These are phyloP conservation scores for Hydrozoanthus gracilis DNA, from an alignment of 92 coral and sea anemone genomes.

Conservation along the genomic window DNA sequence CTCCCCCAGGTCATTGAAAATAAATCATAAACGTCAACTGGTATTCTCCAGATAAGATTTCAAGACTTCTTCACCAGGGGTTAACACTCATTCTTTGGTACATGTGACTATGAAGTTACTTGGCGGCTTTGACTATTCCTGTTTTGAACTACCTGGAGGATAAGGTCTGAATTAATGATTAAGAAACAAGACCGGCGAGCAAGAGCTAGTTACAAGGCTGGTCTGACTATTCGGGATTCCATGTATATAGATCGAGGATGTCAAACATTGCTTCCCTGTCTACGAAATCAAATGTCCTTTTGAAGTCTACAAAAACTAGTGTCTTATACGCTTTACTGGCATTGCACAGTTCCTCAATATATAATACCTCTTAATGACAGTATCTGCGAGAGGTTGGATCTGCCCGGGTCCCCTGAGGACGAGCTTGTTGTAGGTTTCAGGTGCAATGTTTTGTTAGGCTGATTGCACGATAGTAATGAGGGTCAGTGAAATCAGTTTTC, in stretches of 20 bases:
- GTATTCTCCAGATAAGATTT: no score
- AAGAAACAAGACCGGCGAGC: no score
- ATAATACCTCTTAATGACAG: background rate
- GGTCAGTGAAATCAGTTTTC: slow-evolving; percentile 10
- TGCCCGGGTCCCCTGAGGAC: background rate
- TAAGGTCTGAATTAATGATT: no score
- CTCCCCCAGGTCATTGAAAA: no score
- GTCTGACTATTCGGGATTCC: no score
- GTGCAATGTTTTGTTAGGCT: slow-evolving; percentile 2
- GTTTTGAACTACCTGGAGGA: no score
- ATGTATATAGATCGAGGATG: background rate
- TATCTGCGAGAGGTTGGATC: background rate
- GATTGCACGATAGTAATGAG: slow-evolving; percentile 24
- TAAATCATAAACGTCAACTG: no score
- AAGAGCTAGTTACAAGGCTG: no score
- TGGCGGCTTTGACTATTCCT: background rate
- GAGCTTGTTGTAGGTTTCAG: slow-evolving; percentile 6
- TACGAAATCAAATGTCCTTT: background rate
- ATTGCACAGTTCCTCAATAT: no score
- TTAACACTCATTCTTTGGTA: background rate
- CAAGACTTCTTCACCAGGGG: background rate
- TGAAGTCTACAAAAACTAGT: background rate
- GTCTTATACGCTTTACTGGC: no score
- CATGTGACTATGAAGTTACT: background rate
- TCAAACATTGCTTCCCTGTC: background rate